phyloP scores from a whole-genome alignment of 2,113 vertebrate genomes.

The Chroicocephalus ridibundus region DNA sequence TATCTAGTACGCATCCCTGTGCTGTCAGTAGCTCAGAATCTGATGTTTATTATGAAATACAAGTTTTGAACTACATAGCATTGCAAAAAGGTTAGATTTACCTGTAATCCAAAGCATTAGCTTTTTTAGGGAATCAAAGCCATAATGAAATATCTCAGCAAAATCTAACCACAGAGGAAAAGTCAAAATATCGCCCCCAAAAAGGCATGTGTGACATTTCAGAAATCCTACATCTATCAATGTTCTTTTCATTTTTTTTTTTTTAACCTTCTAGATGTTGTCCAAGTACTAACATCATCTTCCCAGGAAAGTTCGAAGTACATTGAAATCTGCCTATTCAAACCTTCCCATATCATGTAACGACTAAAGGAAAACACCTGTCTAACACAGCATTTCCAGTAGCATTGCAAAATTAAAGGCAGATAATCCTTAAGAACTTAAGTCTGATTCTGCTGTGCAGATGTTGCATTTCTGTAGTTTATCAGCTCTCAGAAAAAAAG shows the following conservation, averaged over 20 bases:
- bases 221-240: background rate
- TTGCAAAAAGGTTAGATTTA: background rate
- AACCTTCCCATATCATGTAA: background rate
- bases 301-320: background rate
- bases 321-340: background rate
- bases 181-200: background rate
- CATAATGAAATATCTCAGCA: background rate
- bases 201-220: background rate
- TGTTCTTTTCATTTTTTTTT: background rate
- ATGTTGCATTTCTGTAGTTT: background rate
- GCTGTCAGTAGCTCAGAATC: background rate
- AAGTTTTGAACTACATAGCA: background rate
- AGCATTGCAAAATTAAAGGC: background rate
- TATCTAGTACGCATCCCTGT: background rate
- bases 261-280: background rate
- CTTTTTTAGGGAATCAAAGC: background rate
- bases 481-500: background rate
- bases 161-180: background rate
- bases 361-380: background rate
- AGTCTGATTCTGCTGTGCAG: background rate
- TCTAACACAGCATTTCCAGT: background rate
- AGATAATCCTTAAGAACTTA: background rate
- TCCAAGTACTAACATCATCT: background rate
- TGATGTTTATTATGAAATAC: background rate
- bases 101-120: background rate